Evolutionary conservation across 1,140 invertebrate genomes (phyloP).

Genomic region (Musca vetustissima): DNA sequence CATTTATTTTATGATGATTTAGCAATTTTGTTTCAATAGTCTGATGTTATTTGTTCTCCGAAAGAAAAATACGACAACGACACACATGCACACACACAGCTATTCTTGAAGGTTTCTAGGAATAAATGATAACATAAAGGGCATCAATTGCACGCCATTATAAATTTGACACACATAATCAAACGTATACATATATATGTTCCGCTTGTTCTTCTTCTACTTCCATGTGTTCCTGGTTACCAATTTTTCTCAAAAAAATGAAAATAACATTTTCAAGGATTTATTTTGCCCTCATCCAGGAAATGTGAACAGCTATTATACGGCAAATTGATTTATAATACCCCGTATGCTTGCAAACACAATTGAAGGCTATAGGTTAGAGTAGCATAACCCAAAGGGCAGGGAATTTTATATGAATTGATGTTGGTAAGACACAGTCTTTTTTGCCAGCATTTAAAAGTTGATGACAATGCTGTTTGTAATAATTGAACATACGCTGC

Average conservation of each 20-base stretch:
- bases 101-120: no score
- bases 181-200: background rate
- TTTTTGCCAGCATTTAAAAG: no score
- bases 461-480: no score
- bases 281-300: background rate
- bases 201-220: no score
- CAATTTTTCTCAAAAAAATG: no score
- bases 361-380: slow-evolving; percentile 13
- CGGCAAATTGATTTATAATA: slow-evolving; percentile 22
- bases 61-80: background rate
- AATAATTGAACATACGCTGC: no score
- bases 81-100: no score
- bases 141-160: background rate
- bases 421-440: no score
- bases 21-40: background rate
- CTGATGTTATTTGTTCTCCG: background rate
- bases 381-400: background rate
- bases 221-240: no score
- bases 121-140: no score
- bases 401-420: no score
- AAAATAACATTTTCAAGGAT: slow-evolving; percentile 19
- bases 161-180: slow-evolving; percentile 21
- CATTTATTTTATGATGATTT: slow-evolving; percentile 14
- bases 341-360: background rate
- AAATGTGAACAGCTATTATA: background rate